A percentile compares a stretch with the other conserved stretches of the same genome.
phyloP scores from a whole-genome alignment of 2,113 vertebrate genomes.

The Poeciliopsis retropinna region DNA sequence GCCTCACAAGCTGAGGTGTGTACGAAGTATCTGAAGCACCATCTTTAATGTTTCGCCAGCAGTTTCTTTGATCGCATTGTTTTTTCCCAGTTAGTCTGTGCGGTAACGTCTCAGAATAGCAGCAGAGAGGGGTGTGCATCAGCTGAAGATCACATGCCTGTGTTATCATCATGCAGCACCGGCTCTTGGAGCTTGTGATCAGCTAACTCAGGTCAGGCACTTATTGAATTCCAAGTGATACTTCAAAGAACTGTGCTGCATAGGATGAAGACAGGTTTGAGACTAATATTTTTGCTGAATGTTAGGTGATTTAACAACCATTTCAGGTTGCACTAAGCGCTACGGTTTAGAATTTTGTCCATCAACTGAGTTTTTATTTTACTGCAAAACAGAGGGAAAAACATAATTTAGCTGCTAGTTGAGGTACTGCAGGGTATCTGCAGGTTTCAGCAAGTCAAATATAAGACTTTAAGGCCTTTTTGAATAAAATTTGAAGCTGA shows the following conservation, averaged over 20 bases:
- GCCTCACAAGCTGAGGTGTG: not conserved
- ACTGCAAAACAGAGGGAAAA: not conserved
- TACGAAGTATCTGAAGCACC: not conserved
- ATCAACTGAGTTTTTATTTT: too few relatives aligned
- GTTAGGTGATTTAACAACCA: not conserved
- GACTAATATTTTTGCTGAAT: too few relatives aligned
- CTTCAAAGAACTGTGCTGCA: not conserved
- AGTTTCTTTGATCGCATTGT: conserved; percentile 15
- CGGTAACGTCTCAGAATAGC: conserved; percentile 8
- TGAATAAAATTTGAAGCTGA: too few relatives aligned
- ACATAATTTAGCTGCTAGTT: not conserved
- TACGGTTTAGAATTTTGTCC: too few relatives aligned
- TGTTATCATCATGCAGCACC: conserved; percentile 25
- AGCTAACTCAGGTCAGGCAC: not conserved
- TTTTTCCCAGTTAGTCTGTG: not conserved
- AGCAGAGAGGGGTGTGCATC: conserved; percentile 21
- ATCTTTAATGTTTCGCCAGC: not conserved
- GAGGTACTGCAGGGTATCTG: too few relatives aligned
- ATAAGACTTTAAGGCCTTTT: too few relatives aligned
- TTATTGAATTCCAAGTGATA: not conserved
- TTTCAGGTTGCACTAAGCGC: not conserved
- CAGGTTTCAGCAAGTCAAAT: too few relatives aligned
- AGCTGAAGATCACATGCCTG: conserved; percentile 51
- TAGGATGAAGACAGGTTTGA: too few relatives aligned
- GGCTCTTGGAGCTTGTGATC: conserved; percentile 26